These are phyloP conservation scores for Falco columbarius DNA, from an alignment of 2,797 vertebrate species.

Conservation along the genomic window DNA sequence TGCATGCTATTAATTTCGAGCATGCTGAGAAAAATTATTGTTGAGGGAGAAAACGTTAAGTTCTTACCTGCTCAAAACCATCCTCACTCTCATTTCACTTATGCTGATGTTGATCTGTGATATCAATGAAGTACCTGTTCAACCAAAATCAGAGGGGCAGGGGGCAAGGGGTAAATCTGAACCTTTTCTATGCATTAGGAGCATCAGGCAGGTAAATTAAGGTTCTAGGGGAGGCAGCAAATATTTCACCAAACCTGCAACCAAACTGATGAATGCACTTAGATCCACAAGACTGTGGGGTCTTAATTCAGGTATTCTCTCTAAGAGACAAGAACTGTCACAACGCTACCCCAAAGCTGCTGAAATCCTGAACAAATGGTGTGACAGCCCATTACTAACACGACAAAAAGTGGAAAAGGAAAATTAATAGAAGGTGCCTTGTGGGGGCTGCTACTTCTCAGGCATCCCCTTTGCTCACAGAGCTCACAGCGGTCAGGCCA, in stretches of 20 bases:
- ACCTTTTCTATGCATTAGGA: background rate
- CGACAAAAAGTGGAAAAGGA: background rate
- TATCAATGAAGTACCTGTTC: background rate
- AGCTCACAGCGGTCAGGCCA: background rate
- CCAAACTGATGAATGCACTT: background rate
- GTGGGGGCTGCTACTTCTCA: background rate
- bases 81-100: background rate
- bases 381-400: accelerated
- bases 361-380: background rate
- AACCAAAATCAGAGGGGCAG: background rate
- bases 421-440: background rate
- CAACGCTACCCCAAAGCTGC: background rate
- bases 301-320: background rate
- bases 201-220: background rate
- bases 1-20: background rate
- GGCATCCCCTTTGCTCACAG: background rate
- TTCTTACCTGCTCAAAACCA: background rate
- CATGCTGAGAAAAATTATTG: background rate
- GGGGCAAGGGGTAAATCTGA: background rate
- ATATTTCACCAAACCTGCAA: background rate
- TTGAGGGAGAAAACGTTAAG: background rate
- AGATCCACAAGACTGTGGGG: background rate
- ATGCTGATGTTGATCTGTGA: background rate
- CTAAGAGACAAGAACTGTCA: background rate
- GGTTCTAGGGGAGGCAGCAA: background rate